These are phyloP conservation scores for Probosciger aterrimus DNA, from an alignment of 2,113 vertebrate genomes.

Conservation along the genomic window DNA sequence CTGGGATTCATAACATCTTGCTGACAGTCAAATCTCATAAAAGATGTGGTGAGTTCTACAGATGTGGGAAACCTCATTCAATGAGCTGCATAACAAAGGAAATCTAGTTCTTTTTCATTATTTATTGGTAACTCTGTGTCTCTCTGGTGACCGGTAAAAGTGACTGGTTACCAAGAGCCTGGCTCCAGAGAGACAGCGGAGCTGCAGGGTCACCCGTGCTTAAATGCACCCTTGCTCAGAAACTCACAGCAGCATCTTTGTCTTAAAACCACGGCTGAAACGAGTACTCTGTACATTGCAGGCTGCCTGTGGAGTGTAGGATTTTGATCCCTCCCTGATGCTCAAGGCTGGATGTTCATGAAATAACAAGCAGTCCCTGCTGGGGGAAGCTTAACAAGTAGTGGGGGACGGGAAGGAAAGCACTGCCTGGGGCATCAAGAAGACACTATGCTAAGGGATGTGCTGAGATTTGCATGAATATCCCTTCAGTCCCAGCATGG, in stretches of 20 bases:
- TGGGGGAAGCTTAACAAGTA: neutral
- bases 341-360: neutral
- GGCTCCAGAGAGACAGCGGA: neutral
- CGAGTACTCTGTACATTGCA: accelerated
- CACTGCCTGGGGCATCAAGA: neutral
- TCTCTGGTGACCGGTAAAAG: neutral
- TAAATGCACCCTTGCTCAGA: neutral
- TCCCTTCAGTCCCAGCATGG: neutral
- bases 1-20: slow-evolving; percentile 69
- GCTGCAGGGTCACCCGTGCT: neutral
- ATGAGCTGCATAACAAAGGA: slow-evolving; percentile 59
- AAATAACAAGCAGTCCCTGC: neutral
- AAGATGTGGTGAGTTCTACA: slow-evolving; percentile 61
- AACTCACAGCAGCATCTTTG: neutral
- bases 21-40: slow-evolving; percentile 69
- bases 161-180: neutral
- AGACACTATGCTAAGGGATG: neutral
- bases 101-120: slow-evolving; percentile 35
- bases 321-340: neutral
- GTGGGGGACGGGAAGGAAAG: neutral
- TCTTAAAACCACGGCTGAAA: neutral
- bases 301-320: neutral
- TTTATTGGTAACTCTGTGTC: slow-evolving; percentile 10
- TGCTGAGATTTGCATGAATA: neutral
- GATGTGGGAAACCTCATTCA: slow-evolving; percentile 63